Evolutionary conservation across 2,888 invertebrate genomes (phyloP), one percentile per base, ranked within the genome.

Genomic region (Tenthredo scrophulariae): DNA sequence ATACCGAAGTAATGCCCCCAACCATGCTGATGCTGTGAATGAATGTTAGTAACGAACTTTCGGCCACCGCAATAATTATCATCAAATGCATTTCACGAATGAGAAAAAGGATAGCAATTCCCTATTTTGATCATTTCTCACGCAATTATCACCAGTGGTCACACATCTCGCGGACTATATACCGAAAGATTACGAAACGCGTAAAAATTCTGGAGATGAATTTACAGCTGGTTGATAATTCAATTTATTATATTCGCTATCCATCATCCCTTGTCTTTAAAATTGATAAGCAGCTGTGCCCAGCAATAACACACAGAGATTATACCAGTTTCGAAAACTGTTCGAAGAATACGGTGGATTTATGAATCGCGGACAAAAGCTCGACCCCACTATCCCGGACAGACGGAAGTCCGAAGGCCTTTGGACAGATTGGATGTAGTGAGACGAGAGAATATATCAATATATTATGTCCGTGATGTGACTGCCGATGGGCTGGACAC

Each of bases 391-490:
- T n/a, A 72, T n/a, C 40, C 37, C 40, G 40, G 70, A n/a, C 37
- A 15, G 43, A 40, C 43, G 75, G 46, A 43, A 46, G 75, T 75
- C 75, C 75, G 46, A 46, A 29, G 75, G 26, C 46, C 46, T 75
- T 75, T 46, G 75, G 46, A 75, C 46, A 46, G 75, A 46, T 75
- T 40, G 75, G 43, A 75, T 75, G 70, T 70, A 70, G 46, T 46
- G 75, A 26, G 46, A 75, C 40, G 75, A 43, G 43, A 40, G 75
- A 75, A 75, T 75, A 46, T 46, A 75, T 75, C 75, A 75, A 75
- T 75, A 46, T 75, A 75, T 46, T 75, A 75, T 22, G 26, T 75
- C 26, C 75, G 75, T 75, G 75, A 46, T 46, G 43, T 46, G 70
- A 75, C 26, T 43, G n/a, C 26, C 75, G 75, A 46, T 75, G 22